phyloP scores from a whole-genome alignment of 2,888 invertebrate genomes.

The Diaprepes abbreviatus region DNA sequence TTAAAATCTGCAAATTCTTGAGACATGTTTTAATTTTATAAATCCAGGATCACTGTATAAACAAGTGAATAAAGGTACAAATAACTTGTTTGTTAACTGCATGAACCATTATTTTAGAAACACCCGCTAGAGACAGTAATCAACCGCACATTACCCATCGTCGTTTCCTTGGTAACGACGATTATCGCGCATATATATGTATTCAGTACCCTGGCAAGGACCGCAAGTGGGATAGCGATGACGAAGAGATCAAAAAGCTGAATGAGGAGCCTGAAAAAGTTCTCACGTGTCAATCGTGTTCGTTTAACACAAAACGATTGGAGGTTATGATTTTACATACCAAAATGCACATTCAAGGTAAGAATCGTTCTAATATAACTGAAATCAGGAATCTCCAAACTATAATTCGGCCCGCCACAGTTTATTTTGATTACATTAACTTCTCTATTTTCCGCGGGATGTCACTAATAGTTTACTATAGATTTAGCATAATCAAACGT shows the following conservation, averaged over 20 bases:
- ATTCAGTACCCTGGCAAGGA: conserved; percentile 71
- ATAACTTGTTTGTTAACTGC: too few relatives aligned
- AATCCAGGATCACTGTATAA: too few relatives aligned
- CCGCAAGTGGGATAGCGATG: conserved; percentile 51
- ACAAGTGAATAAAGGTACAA: too few relatives aligned
- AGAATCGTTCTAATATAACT: too few relatives aligned
- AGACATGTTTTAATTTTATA: too few relatives aligned
- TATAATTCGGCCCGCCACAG: too few relatives aligned
- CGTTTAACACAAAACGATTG: conserved; percentile 76
- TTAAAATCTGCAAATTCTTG: too few relatives aligned
- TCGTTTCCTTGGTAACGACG: conserved; percentile 67
- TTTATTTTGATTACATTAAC: too few relatives aligned
- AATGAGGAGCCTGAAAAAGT: conserved; percentile 54
- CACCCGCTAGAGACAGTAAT: conserved; percentile 51
- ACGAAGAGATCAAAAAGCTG: conserved; percentile 55
- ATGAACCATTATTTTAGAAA: conserved; percentile 49
- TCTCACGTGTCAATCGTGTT: conserved; percentile 56
- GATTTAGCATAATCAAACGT: too few relatives aligned
- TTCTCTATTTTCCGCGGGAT: too few relatives aligned
- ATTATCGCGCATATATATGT: conserved; percentile 76
- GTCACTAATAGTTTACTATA: too few relatives aligned
- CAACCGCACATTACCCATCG: conserved; percentile 67
- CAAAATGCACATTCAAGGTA: conserved; percentile 76
- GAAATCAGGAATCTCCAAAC: too few relatives aligned
- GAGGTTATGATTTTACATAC: conserved; percentile 83